These are phyloP conservation scores for Bambusicola thoracicus DNA, from an alignment of 2,113 vertebrate genomes.

Conservation along the genomic window DNA sequence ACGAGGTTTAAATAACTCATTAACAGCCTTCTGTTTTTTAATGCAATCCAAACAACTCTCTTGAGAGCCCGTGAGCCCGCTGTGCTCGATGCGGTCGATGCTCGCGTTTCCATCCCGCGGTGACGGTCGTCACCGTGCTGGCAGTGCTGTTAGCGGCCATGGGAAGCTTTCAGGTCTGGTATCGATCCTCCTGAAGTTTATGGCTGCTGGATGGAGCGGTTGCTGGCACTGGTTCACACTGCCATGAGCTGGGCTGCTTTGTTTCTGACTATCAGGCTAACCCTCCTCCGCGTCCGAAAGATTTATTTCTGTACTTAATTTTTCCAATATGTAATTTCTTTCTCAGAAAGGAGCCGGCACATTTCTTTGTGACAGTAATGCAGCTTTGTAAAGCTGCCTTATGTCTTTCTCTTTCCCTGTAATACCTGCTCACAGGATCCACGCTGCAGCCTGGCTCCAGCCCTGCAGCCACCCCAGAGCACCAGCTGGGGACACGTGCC, in stretches of 20 bases:
- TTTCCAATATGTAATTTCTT: neutral
- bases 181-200: slow-evolving; percentile 54
- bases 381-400: neutral
- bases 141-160: neutral
- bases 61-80: neutral
- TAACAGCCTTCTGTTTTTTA: neutral
- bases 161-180: slow-evolving; percentile 26
- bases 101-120: accelerated
- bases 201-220: neutral
- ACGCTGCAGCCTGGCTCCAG: neutral
- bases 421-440: neutral
- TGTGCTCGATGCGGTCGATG: accelerated
- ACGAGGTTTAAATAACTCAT: neutral
- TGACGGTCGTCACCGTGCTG: neutral
- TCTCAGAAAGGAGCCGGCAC: neutral
- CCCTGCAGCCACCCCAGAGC: neutral
- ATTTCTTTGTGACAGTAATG: neutral
- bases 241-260: neutral
- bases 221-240: neutral
- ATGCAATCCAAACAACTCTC: neutral
- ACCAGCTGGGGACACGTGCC: neutral
- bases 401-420: neutral
- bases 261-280: slow-evolving; percentile 23
- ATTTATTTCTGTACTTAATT: slow-evolving; percentile 35
- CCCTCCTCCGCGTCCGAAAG: neutral